Conservation (phyloP, 1,140 invertebrate species). For the Heterodera schachtii region DNA sequence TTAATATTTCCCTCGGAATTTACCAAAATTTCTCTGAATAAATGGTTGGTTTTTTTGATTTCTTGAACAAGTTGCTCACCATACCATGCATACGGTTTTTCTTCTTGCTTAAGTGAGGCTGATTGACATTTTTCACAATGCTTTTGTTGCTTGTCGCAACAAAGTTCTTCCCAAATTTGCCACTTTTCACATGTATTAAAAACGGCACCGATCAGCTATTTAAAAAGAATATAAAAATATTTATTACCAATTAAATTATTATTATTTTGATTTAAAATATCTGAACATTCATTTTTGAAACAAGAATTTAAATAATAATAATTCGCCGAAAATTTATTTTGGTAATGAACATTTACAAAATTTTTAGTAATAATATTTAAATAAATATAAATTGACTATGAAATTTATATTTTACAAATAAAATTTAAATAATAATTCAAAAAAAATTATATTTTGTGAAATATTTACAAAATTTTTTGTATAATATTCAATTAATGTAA, state of each 20-base stretch:
- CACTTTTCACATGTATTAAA: neutral
- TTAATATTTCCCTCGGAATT: neutral
- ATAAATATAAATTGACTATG: too few relatives aligned
- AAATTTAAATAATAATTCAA: too few relatives aligned
- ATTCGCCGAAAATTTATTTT: too few relatives aligned
- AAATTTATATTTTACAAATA: too few relatives aligned
- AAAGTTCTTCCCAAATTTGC: neutral
- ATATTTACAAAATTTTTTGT: too few relatives aligned
- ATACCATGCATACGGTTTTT: neutral
- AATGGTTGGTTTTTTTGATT: neutral
- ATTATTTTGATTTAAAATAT: neutral
- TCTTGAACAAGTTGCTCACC: neutral
- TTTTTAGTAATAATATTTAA: too few relatives aligned
- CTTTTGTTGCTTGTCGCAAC: neutral
- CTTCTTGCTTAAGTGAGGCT: neutral
- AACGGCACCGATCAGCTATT: neutral
- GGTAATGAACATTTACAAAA: too few relatives aligned
- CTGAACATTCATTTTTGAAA: too few relatives aligned
- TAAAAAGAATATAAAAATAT: neutral
- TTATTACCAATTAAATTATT: neutral
- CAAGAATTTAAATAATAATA: too few relatives aligned
- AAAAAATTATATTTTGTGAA: too few relatives aligned
- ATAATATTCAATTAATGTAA: too few relatives aligned
- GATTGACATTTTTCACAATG: neutral
- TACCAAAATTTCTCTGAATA: neutral